Conservation (phyloP, 2,113 vertebrate genomes). For the Mobula hypostoma region DNA sequence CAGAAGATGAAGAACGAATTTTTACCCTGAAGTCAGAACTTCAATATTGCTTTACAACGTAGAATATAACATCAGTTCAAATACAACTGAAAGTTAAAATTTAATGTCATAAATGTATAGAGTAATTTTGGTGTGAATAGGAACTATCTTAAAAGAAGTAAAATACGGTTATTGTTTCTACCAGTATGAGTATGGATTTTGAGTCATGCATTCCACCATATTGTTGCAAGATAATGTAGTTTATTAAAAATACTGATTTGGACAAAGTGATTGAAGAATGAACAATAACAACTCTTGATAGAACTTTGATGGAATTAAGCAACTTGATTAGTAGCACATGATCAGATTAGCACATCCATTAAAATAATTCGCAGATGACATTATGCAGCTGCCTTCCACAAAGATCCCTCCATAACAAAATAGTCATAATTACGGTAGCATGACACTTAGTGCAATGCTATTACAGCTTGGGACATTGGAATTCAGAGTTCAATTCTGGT, state of each 20-base stretch:
- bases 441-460: no score
- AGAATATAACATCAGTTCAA: neutral
- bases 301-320: neutral
- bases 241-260: neutral
- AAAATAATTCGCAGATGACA: neutral
- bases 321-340: neutral
- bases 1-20: no score
- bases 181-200: neutral
- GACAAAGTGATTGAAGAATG: neutral
- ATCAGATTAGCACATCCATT: neutral
- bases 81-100: neutral
- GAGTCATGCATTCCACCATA: slow-evolving; percentile 22
- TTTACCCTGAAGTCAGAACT: no score
- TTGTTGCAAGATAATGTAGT: slow-evolving; percentile 33
- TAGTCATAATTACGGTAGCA: neutral
- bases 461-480: no score
- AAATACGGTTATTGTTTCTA: neutral
- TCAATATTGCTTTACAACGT: neutral
- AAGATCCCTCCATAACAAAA: neutral
- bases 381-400: neutral
- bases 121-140: neutral
- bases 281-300: neutral
- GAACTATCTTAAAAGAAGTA: neutral
- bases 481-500: no score
- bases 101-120: neutral